A percentile compares a stretch with the other conserved stretches of the same genome.
Conservation (phyloP, 2,797 vertebrate species). For the Triplophysa yarkandensis region DNA sequence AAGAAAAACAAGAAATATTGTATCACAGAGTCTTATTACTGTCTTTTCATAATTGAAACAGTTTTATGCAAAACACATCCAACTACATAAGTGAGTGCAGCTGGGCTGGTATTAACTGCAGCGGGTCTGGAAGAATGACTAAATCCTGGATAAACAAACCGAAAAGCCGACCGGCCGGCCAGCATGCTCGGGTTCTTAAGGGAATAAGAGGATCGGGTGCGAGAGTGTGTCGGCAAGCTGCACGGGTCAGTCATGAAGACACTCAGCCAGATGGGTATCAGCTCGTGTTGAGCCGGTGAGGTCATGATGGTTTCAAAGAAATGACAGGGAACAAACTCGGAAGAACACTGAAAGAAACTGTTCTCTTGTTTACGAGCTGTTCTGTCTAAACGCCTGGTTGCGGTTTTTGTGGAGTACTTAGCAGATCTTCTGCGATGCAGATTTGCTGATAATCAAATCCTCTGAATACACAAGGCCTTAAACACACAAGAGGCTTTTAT, state of each 20-base stretch:
- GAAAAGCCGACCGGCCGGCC: constrained; percentile 15
- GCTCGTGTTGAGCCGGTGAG: constrained; percentile 34
- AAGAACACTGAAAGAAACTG: not conserved
- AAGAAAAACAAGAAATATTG: constrained; percentile 23
- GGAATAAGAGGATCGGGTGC: constrained; percentile 20
- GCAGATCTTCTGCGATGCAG: constrained; percentile 10
- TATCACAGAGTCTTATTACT: constrained; percentile 19
- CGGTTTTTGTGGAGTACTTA: constrained; percentile 29
- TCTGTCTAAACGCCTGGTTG: not conserved
- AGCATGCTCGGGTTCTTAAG: constrained; percentile 22
- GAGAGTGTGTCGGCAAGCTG: constrained; percentile 27
- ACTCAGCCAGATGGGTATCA: constrained; percentile 41
- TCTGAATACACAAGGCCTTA: constrained; percentile 21
- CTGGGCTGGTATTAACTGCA: constrained; percentile 37
- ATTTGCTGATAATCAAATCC: constrained; percentile 28
- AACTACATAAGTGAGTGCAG: constrained; percentile 33
- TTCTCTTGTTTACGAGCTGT: not conserved
- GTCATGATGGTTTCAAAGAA: constrained; percentile 14
- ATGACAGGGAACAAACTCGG: constrained; percentile 13
- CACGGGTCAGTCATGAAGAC: constrained; percentile 26
- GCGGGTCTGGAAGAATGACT: constrained; percentile 39
- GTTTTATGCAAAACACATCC: constrained; percentile 43
- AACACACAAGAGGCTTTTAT: constrained; percentile 41
- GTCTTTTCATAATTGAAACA: constrained; percentile 39
- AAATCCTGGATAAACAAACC: constrained; percentile 42